Conservation (phyloP, 2,888 invertebrate species). For the Tineola bisselliella region DNA sequence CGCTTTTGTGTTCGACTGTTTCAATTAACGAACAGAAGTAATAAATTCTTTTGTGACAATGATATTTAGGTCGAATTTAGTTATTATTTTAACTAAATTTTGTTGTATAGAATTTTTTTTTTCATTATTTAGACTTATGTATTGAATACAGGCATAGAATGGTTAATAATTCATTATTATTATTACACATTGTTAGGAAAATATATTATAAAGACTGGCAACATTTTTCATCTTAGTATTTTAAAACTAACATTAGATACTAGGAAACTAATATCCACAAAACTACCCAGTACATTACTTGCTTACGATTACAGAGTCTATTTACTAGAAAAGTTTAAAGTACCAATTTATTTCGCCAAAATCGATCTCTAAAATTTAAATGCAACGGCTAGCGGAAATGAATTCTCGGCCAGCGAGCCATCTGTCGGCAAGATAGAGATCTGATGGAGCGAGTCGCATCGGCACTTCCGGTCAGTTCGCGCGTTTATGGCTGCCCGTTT, state of each 20-base stretch:
- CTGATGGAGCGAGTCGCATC: conserved; percentile 53
- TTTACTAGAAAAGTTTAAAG: conserved; percentile 1
- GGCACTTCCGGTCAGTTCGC: conserved; percentile 56
- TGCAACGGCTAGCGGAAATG: conserved; percentile 61
- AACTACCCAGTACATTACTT: not conserved
- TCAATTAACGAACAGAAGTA: conserved; percentile 1
- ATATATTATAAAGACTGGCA: too few relatives aligned
- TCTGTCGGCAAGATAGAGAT: conserved; percentile 54
- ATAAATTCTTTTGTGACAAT: not conserved
- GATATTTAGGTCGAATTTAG: not conserved
- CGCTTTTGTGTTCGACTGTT: not conserved
- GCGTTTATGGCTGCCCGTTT: conserved; percentile 62
- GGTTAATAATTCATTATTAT: too few relatives aligned
- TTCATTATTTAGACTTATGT: too few relatives aligned
- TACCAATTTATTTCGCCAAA: conserved; percentile 6
- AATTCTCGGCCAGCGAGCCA: conserved; percentile 48
- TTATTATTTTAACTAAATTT: too few relatives aligned
- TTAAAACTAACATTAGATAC: too few relatives aligned
- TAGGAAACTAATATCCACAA: not conserved
- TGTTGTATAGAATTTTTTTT: too few relatives aligned
- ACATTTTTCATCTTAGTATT: too few relatives aligned
- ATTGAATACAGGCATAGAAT: too few relatives aligned
- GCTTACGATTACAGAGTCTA: not conserved
- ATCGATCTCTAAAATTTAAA: conserved; percentile 24
- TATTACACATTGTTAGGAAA: too few relatives aligned